Base-by-base conservation (phyloP, 1,140 invertebrate species). In the Anastatus disparis region DNA sequence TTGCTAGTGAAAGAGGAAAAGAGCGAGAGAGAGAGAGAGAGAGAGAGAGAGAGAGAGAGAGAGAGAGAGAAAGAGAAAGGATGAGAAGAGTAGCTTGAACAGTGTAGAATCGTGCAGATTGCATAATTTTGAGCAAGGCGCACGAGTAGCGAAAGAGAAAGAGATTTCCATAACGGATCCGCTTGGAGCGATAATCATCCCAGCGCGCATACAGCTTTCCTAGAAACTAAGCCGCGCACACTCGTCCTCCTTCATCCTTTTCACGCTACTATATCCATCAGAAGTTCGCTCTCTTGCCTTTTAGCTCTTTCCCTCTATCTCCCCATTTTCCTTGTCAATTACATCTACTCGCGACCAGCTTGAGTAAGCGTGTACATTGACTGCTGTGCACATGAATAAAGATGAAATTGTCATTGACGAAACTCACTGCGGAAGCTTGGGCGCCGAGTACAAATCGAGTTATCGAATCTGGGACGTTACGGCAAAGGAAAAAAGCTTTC, bases 121-220 rank as follows among this genome's bases (percentile, higher is more conserved):
- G 58, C 68, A 53, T 62, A 63, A 63, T 63, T 70, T n/a, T 50
- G 42, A 24, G 4, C 9, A 35, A 15, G 10, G 7, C 22, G n/a
- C n/a, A 40, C 35, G 48, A 7, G 20, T 4, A 29, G 22, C 22
- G 2, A 8, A 29, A 24, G 26, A 24, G 46, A 22, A 24, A 3
- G 38, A 26, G 52, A 64, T 70, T 46, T 70, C 68, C 61, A 63
- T 63, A 70, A 75, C 74, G 61, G 72, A 72, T 72, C 62, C 64
- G 29, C 29, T 27, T 56, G 67, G 40, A 4, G 67, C 71, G 73
- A 74, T 74, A 70, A 71, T 65, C 62, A 48, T 12, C 17, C 13
- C 10, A 35, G 29, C 8, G 35, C 35, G 15, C 35, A 38, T 12
- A 26, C 24, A 27, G 50, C 27, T 55, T 52, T 48, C 48, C 56